phyloP scores from a whole-genome alignment of 2,888 invertebrate species.

The Baronia brevicornis region DNA sequence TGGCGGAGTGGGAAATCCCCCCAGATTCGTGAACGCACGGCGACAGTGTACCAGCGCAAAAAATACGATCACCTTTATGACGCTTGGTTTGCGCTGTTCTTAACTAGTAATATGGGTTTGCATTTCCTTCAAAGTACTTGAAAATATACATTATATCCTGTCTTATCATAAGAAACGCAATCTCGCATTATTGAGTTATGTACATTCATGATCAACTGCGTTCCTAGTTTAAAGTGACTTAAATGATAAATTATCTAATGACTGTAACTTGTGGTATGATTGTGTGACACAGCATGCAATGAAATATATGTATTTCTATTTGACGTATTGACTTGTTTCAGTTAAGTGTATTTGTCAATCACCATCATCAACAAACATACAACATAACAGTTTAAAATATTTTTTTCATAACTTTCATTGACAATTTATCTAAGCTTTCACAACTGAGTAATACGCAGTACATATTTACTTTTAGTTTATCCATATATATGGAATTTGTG shows the following conservation, averaged over 20 bases:
- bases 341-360: slow-evolving; percentile 15
- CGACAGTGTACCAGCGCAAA: slow-evolving; percentile 12
- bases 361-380: slow-evolving; percentile 6
- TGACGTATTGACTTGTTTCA: slow-evolving; percentile 27
- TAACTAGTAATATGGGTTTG: slow-evolving; percentile 55
- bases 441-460: slow-evolving; percentile 29
- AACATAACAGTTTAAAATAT: slow-evolving; percentile 3
- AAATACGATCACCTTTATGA: slow-evolving; percentile 20
- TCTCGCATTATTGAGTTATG: slow-evolving; percentile 29
- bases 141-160: slow-evolving; percentile 19
- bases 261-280: slow-evolving; percentile 27
- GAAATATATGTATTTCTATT: slow-evolving; percentile 21
- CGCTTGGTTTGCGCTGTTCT: slow-evolving; percentile 35
- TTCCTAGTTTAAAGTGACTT: slow-evolving; percentile 41
- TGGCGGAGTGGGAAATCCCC: slow-evolving; percentile 83
- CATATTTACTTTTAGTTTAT: slow-evolving; percentile 8
- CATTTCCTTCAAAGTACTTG: slow-evolving; percentile 53
- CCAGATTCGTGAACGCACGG: slow-evolving; percentile 53
- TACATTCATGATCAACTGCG: slow-evolving; percentile 34
- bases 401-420: slow-evolving; percentile 10
- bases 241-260: slow-evolving; percentile 49
- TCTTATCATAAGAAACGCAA: slow-evolving; percentile 22
- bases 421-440: slow-evolving; percentile 43
- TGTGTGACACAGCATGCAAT: slow-evolving; percentile 20
- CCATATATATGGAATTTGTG: slow-evolving; percentile 22